Evolutionary conservation across 2,888 invertebrate species (phyloP).

Genomic region (Tubiluchus corallicola): DNA sequence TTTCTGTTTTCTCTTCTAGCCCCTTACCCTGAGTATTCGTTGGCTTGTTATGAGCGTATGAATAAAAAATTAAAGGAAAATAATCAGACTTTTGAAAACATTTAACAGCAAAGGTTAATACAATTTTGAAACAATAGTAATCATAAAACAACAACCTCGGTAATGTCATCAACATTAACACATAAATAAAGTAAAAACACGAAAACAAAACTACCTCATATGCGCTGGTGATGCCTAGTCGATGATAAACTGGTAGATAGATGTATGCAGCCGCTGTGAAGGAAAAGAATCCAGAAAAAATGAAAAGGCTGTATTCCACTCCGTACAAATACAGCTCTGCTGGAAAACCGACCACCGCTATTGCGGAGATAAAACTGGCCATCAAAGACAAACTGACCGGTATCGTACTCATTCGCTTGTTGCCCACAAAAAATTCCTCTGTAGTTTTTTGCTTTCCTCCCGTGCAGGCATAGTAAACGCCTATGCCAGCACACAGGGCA

Average conservation of each 20-base stretch:
- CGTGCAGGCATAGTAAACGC: slow-evolving; percentile 60
- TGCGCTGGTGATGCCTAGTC: slow-evolving; percentile 59
- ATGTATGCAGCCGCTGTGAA: slow-evolving; percentile 44
- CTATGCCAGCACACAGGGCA: slow-evolving; percentile 56
- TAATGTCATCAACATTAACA: no score
- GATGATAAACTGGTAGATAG: slow-evolving; percentile 68
- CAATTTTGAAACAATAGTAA: no score
- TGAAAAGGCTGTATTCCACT: slow-evolving; percentile 67
- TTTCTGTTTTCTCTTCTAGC: no score
- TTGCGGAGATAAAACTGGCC: slow-evolving; percentile 77
- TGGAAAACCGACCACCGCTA: slow-evolving; percentile 72
- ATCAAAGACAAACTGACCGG: slow-evolving; percentile 76
- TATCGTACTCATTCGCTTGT: slow-evolving; percentile 60
- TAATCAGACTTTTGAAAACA: no score
- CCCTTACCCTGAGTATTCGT: no score
- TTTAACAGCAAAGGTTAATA: no score
- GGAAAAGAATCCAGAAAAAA: slow-evolving; percentile 53
- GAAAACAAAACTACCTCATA: slow-evolving; percentile 44
- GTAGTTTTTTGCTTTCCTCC: slow-evolving; percentile 44
- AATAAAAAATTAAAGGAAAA: no score
- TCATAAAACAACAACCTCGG: no score
- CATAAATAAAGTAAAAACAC: no score
- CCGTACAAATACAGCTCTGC: slow-evolving; percentile 78
- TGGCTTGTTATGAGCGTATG: no score
- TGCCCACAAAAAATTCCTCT: slow-evolving; percentile 59